Percentiles rank a stretch among this genome's conserved stretches.
phyloP scores from a whole-genome alignment of 2,797 vertebrate species.

The Periophthalmus magnuspinnatus region DNA sequence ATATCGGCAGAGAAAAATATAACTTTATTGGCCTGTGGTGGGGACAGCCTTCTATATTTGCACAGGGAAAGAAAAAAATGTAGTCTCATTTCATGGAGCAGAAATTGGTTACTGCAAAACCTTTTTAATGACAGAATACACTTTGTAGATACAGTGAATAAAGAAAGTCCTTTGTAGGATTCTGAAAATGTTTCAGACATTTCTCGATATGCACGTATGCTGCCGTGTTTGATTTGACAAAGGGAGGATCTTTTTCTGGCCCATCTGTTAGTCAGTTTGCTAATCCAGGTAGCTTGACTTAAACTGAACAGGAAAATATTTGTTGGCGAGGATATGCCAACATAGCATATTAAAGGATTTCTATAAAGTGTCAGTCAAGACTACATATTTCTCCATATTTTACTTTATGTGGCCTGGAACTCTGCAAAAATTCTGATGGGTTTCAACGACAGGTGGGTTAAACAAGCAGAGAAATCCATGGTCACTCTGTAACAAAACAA shows the following conservation, averaged over 20 bases:
- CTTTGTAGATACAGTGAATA: too few relatives aligned
- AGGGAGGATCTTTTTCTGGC: background rate
- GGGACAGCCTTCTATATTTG: conserved; percentile 28
- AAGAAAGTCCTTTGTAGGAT: too few relatives aligned
- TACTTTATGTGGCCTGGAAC: too few relatives aligned
- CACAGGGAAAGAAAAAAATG: background rate
- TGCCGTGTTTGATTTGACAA: too few relatives aligned
- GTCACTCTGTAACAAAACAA: too few relatives aligned
- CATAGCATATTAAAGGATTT: background rate
- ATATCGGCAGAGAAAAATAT: conserved; percentile 20
- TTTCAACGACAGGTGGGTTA: too few relatives aligned
- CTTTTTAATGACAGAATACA: background rate
- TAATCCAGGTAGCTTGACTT: background rate
- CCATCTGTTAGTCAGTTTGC: background rate
- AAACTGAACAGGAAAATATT: too few relatives aligned
- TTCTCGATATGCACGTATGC: background rate
- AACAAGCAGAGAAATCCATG: too few relatives aligned
- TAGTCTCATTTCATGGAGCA: background rate
- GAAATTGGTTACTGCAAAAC: background rate
- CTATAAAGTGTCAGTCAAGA: background rate
- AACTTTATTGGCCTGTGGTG: conserved; percentile 14
- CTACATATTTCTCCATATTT: too few relatives aligned
- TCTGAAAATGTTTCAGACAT: background rate
- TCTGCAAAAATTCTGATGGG: background rate
- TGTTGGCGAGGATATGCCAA: background rate